Evolutionary conservation across 2,797 vertebrate genomes (phyloP).

Genomic region (Poecilia velifera): DNA sequence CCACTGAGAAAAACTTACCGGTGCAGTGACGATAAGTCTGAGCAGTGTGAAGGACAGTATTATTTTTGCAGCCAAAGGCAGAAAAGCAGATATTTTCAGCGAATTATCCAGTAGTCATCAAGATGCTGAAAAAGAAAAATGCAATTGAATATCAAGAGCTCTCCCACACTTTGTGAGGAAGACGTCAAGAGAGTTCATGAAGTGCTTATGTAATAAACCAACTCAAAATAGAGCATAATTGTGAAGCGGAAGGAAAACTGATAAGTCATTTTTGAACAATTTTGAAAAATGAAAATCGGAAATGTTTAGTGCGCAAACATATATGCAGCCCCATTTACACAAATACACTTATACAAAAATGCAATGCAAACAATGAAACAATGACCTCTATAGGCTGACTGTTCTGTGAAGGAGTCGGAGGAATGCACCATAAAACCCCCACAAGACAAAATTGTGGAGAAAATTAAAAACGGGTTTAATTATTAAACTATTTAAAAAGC

Average conservation of each 20-base stretch:
- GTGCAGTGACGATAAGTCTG: not conserved
- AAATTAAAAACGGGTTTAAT: not conserved
- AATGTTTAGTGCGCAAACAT: not conserved
- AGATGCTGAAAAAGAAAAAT: conserved; percentile 40
- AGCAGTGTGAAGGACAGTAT: conserved; percentile 60
- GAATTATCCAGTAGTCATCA: conserved; percentile 48
- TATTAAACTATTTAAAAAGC: not conserved
- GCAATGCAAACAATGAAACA: not conserved
- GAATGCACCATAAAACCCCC: not conserved
- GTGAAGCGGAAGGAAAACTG: not conserved
- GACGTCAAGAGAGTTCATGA: not conserved
- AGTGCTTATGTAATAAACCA: not conserved
- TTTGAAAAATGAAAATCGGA: not conserved
- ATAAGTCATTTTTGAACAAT: not conserved
- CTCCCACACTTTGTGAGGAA: conserved; percentile 8
- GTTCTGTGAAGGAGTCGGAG: not conserved
- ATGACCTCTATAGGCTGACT: not conserved
- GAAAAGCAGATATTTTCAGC: conserved; percentile 55
- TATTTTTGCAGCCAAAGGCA: conserved; percentile 42
- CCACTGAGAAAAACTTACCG: not conserved
- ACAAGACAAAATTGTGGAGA: not conserved
- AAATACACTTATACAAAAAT: not conserved
- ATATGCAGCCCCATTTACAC: not conserved
- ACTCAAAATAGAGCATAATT: not conserved
- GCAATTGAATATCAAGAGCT: conserved; percentile 28